phyloP scores from a whole-genome alignment of 2,888 invertebrate genomes.

The Gnatocerus cornutus region DNA sequence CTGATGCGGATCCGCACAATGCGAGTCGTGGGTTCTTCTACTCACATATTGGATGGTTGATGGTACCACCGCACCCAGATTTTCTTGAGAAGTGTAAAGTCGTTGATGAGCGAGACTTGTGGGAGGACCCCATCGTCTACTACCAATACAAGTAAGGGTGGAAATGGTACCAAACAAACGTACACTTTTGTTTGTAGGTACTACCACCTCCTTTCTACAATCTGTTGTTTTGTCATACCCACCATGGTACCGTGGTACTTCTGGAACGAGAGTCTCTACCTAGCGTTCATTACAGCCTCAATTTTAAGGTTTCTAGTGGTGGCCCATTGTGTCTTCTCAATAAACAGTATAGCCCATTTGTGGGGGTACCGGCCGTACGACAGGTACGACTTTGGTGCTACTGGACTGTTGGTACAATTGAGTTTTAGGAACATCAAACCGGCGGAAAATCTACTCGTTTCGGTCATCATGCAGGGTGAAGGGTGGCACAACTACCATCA shows the following conservation, averaged over 20 bases:
- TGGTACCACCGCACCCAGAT: slow-evolving; percentile 89
- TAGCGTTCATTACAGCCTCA: slow-evolving; percentile 74
- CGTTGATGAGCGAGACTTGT: slow-evolving; percentile 89
- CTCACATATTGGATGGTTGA: slow-evolving; percentile 94
- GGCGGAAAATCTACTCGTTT: slow-evolving; percentile 80
- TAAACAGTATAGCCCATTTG: slow-evolving; percentile 94
- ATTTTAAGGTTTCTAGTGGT: slow-evolving; percentile 81
- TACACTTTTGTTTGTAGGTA: slow-evolving; percentile 70
- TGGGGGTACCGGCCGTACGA: slow-evolving; percentile 95
- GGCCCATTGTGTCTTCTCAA: slow-evolving; percentile 92
- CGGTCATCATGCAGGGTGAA: slow-evolving; percentile 81
- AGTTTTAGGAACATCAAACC: slow-evolving; percentile 75
- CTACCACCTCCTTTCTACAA: not conserved
- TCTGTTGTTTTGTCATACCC: slow-evolving; percentile 68
- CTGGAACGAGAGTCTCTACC: slow-evolving; percentile 78
- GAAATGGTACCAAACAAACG: too few species aligned
- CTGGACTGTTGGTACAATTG: not conserved
- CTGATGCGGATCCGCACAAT: slow-evolving; percentile 89
- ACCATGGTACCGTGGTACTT: slow-evolving; percentile 73
- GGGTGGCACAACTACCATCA: slow-evolving; percentile 94
- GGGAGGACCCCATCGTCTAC: slow-evolving; percentile 86
- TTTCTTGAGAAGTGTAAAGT: slow-evolving; percentile 84
- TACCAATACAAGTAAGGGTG: slow-evolving; percentile 80
- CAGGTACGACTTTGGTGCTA: slow-evolving; percentile 71
- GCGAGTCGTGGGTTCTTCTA: slow-evolving; percentile 90